Conservation (phyloP, 2,113 vertebrate genomes). For the Laticauda colubrina region DNA sequence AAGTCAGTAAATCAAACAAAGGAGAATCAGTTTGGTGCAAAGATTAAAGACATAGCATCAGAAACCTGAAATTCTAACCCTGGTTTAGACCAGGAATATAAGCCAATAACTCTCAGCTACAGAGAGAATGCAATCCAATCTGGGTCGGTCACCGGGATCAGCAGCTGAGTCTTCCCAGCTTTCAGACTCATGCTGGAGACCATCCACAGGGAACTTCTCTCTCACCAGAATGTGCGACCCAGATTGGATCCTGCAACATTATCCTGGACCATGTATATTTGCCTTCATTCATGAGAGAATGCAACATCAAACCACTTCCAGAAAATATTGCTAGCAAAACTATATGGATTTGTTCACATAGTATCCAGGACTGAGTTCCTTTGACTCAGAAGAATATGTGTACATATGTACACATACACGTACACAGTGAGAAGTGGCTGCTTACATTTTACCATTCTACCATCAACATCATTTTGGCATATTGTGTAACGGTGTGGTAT, state of each 20-base stretch:
- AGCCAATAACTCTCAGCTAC: neutral
- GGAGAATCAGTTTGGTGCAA: neutral
- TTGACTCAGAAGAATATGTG: neutral
- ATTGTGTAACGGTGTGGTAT: no score
- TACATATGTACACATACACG: neutral
- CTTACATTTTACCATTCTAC: no score
- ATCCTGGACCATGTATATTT: no score
- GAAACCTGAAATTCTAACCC: neutral
- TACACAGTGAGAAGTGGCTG: neutral
- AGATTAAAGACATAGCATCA: neutral
- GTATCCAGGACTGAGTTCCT: neutral
- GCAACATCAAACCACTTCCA: neutral
- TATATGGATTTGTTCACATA: neutral
- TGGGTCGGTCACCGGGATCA: no score
- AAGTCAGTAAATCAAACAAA: neutral
- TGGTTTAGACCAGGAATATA: neutral
- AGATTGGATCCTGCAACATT: no score
- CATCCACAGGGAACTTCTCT: no score
- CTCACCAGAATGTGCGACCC: no score
- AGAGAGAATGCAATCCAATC: no score
- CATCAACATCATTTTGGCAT: no score
- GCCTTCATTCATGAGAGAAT: neutral
- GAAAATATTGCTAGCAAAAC: neutral
- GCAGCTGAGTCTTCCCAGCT: no score
- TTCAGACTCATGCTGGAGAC: no score